These are phyloP conservation scores for Drosophila nr. perissopoda DNA, from an alignment of 2,888 invertebrate species.

Conservation along the genomic window DNA sequence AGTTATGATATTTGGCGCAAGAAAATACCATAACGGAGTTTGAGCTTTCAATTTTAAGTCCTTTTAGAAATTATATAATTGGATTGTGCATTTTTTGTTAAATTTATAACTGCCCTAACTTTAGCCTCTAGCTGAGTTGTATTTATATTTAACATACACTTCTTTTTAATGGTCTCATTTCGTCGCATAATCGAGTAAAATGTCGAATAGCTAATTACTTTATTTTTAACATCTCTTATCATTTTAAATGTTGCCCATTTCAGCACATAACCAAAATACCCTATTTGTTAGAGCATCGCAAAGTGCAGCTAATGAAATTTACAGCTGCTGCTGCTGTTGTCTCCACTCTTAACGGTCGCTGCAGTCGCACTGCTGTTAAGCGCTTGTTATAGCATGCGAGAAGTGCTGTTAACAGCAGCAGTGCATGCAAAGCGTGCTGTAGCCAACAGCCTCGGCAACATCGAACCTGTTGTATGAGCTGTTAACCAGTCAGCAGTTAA, in stretches of 20 bases:
- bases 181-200: neutral
- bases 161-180: neutral
- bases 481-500: constrained; percentile 25
- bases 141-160: neutral
- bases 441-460: constrained; percentile 1
- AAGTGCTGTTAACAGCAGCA: constrained; percentile 34
- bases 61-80: neutral
- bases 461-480: constrained; percentile 62
- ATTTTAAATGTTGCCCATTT: neutral
- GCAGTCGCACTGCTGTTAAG: constrained; percentile 24
- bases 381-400: constrained; percentile 66
- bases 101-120: neutral
- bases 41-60: neutral
- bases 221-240: neutral
- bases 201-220: neutral
- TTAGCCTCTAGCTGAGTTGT: neutral
- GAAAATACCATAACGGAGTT: neutral
- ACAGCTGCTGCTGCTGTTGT: neutral
- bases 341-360: neutral
- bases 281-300: neutral
- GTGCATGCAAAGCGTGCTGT: constrained; percentile 11
- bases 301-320: constrained; percentile 10
- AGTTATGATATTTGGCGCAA: neutral
- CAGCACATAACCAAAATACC: neutral
- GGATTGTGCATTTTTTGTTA: no score